Base-by-base conservation (phyloP, 2,888 invertebrate genomes). In the Habrosyne pyritoides region DNA sequence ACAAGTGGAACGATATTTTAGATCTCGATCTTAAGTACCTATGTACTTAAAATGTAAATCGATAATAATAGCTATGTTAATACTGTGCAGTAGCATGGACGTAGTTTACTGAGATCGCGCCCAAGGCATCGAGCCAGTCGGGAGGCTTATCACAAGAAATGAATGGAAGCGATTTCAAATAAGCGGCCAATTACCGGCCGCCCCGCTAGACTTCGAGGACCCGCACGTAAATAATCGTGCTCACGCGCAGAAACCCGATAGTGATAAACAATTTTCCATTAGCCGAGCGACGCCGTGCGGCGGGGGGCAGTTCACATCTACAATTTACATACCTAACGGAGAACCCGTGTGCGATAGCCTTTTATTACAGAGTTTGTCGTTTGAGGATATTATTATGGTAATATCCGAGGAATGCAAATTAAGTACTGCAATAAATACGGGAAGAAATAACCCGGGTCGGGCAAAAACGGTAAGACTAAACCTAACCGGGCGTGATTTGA, bases 191-290 rank as follows among this genome's bases (percentile, higher is more conserved):
- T 90, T 90, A 90, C 84, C 75, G 81, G 71, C 71, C 72, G 71
- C 33, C 68, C 77, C 80, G 79, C 71, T 75, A 83, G 82, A 83
- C 87, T 75, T 79, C 80, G 76, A 79, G 83, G 82, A 79, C 78
- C 79, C 74, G 81, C 81, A 79, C 82, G 80, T 88, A 87, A 89
- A 89, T 89, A 89, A 89, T 84, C 82, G 78, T 85, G 84, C 83
- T 84, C 87, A 83, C 81, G 87, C 89, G 88, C 89, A 87, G 77
- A 74, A 78, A 76, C 74, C 63, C 67, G 85, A 83, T 84, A 82
- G 77, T 83, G 83, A 89, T 88, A 88, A 89, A 88, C 84, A 84
- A 88, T 88, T 88, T 89, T 85, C 88, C 85, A 89, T 88, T 89
- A 84, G 83, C 71, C 59, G 67, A 72, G 70, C 71, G 62, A 60